Percentiles rank a stretch among this genome's conserved stretches.
These are phyloP conservation scores for Lordiphosa mommai DNA, from an alignment of 1,140 invertebrate genomes.

Conservation along the genomic window DNA sequence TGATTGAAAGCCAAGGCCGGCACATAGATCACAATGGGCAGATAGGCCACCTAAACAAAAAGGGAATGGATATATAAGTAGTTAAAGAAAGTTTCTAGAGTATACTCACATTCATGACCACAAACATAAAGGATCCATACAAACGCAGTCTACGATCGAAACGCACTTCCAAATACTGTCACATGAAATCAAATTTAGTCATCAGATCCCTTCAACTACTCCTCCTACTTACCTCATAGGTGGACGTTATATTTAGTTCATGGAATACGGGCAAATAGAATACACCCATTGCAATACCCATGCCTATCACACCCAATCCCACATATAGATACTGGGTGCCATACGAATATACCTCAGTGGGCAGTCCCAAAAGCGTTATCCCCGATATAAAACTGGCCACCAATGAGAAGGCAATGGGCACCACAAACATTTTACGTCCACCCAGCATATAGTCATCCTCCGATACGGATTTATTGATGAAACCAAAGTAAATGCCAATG, in stretches of 20 bases:
- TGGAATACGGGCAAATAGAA: conserved; percentile 90
- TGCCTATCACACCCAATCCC: conserved; percentile 83
- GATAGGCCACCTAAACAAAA: conserved; percentile 82
- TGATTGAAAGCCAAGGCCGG: conserved; percentile 90
- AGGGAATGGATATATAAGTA: too few relatives aligned
- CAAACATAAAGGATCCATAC: conserved; percentile 83
- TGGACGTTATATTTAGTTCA: conserved; percentile 88
- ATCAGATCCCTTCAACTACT: neutral
- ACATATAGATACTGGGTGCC: conserved; percentile 89
- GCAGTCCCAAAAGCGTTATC: conserved; percentile 93
- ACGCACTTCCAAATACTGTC: conserved; percentile 87
- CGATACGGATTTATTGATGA: conserved; percentile 81
- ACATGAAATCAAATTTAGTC: conserved; percentile 7
- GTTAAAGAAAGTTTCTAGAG: too few relatives aligned
- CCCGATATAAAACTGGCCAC: conserved; percentile 92
- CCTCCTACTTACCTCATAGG: conserved; percentile 85
- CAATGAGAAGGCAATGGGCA: conserved; percentile 82
- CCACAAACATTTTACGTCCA: conserved; percentile 82
- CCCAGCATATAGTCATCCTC: conserved; percentile 84
- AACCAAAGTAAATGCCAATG: conserved; percentile 84
- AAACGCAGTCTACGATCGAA: conserved; percentile 84
- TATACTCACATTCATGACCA: conserved; percentile 74
- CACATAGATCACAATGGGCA: conserved; percentile 91
- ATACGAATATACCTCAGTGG: conserved; percentile 94
- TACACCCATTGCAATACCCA: conserved; percentile 85